A percentile compares a stretch with the other conserved stretches of the same genome.
Evolutionary conservation across 2,797 vertebrate genomes (phyloP).

Genomic region (Tachyglossus aculeatus): DNA sequence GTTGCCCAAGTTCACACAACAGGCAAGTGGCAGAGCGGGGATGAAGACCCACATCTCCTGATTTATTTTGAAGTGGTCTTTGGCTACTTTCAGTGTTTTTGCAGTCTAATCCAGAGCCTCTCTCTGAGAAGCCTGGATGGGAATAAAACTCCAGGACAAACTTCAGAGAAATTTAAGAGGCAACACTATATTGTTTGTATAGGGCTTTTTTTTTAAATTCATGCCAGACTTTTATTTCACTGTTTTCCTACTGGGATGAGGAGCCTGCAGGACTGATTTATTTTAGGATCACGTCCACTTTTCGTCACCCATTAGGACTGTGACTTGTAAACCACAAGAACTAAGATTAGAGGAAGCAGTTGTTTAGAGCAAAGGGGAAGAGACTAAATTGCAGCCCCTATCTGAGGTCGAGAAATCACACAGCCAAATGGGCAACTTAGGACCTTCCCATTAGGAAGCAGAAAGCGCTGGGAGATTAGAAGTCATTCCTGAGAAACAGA

Average conservation of each 20-base stretch:
- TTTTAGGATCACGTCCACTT: constrained; percentile 53
- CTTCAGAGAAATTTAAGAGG: constrained; percentile 62
- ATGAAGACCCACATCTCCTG: too few relatives aligned
- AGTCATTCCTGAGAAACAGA: background rate
- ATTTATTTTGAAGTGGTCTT: constrained; percentile 76
- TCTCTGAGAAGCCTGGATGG: constrained; percentile 61
- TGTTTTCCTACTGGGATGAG: background rate
- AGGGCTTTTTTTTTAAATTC: constrained; percentile 47
- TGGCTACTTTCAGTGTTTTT: constrained; percentile 67
- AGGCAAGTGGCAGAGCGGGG: too few relatives aligned
- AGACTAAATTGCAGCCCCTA: background rate
- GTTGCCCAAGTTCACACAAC: too few relatives aligned
- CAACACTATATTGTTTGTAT: constrained; percentile 60
- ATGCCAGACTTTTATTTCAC: constrained; percentile 39
- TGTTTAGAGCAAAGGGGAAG: constrained; percentile 29
- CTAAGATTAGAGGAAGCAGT: constrained; percentile 61
- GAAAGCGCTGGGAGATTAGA: background rate
- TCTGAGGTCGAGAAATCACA: constrained; percentile 2
- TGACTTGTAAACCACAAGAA: constrained; percentile 32
- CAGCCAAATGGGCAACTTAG: background rate
- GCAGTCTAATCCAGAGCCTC: constrained; percentile 63
- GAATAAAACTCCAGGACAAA: constrained; percentile 66
- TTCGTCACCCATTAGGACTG: constrained; percentile 4
- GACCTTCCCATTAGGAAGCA: constrained; percentile 10
- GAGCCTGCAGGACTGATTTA: constrained; percentile 19